These are phyloP conservation scores for Augochlora pura DNA, from an alignment of 1,140 invertebrate species.

Conservation along the genomic window DNA sequence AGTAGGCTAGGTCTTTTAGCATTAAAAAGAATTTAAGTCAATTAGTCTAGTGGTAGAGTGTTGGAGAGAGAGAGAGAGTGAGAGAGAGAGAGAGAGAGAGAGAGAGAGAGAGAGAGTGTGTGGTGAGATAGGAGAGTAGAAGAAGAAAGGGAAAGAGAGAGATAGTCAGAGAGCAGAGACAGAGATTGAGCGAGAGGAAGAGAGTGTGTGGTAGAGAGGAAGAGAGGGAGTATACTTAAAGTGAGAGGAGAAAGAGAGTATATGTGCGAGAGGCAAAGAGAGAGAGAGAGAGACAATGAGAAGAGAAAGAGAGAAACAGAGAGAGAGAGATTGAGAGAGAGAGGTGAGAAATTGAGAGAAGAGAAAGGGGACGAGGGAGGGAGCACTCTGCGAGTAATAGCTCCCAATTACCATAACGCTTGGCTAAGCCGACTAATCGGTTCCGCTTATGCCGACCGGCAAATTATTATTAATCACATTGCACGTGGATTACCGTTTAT, in stretches of 20 bases:
- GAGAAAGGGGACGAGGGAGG: conserved; percentile 19
- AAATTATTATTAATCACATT: conserved; percentile 77
- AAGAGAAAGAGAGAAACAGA: conserved; percentile 2
- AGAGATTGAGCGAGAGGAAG: too few species aligned
- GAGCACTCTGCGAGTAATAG: conserved; percentile 65
- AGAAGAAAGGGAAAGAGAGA: not conserved
- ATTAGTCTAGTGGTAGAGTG: too few species aligned
- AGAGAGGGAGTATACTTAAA: not conserved
- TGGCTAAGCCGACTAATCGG: conserved; percentile 73
- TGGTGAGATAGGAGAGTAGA: not conserved
- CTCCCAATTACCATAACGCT: conserved; percentile 75
- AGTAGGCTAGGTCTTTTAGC: too few species aligned
- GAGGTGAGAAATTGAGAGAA: not conserved
- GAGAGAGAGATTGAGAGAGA: conserved; percentile 1
- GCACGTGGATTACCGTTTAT: conserved; percentile 68
- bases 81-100: too few species aligned
- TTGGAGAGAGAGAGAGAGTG: too few species aligned
- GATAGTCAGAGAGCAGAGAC: too few species aligned
- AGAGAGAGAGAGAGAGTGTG: too few species aligned
- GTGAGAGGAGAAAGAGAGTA: not conserved
- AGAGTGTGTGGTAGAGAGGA: not conserved
- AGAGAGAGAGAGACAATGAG: not conserved
- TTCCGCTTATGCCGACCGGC: conserved; percentile 74
- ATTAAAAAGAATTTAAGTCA: too few species aligned
- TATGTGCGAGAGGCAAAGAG: not conserved